Conservation (phyloP, 2,888 invertebrate genomes). For the Tenthredo livida region DNA sequence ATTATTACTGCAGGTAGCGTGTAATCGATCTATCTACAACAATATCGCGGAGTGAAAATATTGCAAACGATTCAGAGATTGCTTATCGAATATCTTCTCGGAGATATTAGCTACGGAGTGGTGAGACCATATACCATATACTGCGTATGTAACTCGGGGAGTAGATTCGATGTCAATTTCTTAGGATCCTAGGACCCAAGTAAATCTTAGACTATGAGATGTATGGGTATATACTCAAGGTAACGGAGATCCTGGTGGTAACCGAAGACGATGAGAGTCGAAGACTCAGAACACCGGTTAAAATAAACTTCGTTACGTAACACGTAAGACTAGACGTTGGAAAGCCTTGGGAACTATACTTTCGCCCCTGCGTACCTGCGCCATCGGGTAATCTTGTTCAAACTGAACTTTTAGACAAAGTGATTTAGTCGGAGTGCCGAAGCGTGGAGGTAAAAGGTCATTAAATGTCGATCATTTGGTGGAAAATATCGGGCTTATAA, state of each 20-base stretch:
- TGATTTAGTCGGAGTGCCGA: background rate
- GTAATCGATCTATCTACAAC: background rate
- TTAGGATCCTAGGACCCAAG: background rate
- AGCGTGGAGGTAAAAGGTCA: background rate
- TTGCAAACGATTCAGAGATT: background rate
- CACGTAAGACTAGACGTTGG: conserved; percentile 47
- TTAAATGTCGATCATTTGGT: background rate
- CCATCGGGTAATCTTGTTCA: background rate
- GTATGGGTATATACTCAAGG: background rate
- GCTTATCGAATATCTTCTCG: background rate
- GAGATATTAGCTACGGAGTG: background rate
- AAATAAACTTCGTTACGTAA: conserved; percentile 43
- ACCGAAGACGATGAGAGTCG: conserved; percentile 26
- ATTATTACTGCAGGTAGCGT: background rate
- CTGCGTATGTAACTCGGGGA: background rate
- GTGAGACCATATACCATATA: too few species aligned
- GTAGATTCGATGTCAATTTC: background rate
- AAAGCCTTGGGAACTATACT: conserved; percentile 50
- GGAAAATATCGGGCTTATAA: background rate
- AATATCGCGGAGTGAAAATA: background rate
- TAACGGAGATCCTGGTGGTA: conserved; percentile 44
- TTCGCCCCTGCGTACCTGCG: conserved; percentile 14
- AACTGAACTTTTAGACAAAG: conserved; percentile 29
- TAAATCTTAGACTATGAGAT: background rate
- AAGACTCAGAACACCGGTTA: conserved; percentile 35